phyloP scores from a whole-genome alignment of 2,113 vertebrate species.

The Oryzias curvinotus region DNA sequence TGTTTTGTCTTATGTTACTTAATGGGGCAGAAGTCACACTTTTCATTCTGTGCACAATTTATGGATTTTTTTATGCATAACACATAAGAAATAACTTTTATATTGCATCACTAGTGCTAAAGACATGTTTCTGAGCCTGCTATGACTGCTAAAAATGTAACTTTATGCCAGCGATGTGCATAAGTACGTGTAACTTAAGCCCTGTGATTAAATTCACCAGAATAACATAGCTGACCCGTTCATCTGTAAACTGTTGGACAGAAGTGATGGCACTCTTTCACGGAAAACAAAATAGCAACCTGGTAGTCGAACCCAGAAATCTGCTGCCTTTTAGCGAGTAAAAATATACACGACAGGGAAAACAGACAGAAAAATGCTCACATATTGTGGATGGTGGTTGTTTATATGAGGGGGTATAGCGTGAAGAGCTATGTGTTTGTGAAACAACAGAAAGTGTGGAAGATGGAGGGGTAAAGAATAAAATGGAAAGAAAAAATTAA shows the following conservation, averaged over 20 bases:
- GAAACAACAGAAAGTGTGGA: conserved; percentile 57
- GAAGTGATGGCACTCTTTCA: conserved; percentile 39
- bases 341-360: conserved; percentile 63
- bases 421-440: conserved; percentile 62
- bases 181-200: conserved; percentile 41
- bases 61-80: not conserved
- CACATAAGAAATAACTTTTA: too few relatives aligned
- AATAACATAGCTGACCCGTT: conserved; percentile 57
- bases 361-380: conserved; percentile 42
- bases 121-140: not conserved
- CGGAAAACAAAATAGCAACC: conserved; percentile 60
- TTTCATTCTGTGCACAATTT: conserved; percentile 18
- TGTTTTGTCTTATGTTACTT: conserved; percentile 60
- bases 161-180: not conserved
- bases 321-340: conserved; percentile 38
- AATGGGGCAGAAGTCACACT: conserved; percentile 38
- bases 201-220: conserved; percentile 53
- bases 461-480: conserved; percentile 40
- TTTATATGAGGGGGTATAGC: conserved; percentile 72
- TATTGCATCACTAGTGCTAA: not conserved
- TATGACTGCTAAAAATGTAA: not conserved
- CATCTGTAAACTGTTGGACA: conserved; percentile 53
- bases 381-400: conserved; percentile 59
- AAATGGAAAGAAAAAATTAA: conserved; percentile 30
- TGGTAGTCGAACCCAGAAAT: conserved; percentile 38